Conservation (phyloP, 2,888 invertebrate genomes). For the Zelleria hepariella region DNA sequence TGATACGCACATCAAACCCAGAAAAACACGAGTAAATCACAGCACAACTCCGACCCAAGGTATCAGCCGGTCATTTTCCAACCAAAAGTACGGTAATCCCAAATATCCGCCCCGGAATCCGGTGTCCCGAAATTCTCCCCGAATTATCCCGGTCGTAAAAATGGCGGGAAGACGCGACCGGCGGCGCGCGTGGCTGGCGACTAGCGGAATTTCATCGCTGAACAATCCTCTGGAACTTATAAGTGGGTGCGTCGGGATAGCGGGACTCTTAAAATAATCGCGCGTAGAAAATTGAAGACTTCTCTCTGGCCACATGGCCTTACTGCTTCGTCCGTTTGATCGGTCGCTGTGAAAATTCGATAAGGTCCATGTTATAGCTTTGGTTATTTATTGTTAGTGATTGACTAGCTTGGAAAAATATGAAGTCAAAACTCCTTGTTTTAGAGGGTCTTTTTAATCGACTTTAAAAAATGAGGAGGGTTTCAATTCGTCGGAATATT, state of each 20-base stretch:
- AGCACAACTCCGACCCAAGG: not conserved
- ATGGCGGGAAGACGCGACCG: slow-evolving; percentile 30
- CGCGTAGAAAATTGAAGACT: not conserved
- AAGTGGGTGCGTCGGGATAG: slow-evolving; percentile 52
- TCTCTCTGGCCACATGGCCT: too few species aligned
- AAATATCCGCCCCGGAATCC: not conserved
- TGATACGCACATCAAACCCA: not conserved
- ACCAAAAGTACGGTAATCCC: not conserved
- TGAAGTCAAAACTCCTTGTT: too few species aligned
- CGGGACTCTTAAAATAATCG: slow-evolving; percentile 7
- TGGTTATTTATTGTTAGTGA: too few species aligned
- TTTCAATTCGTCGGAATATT: too few species aligned
- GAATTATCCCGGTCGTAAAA: slow-evolving; percentile 6
- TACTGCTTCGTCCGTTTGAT: too few species aligned
- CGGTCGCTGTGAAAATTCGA: too few species aligned
- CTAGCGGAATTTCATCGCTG: slow-evolving; percentile 59
- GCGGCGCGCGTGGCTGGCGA: slow-evolving; percentile 43
- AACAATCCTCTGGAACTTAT: slow-evolving; percentile 73
- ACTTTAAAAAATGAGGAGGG: too few species aligned
- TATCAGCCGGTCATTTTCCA: not conserved
- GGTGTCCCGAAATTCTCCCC: not conserved
- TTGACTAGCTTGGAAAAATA: too few species aligned
- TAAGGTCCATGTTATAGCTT: too few species aligned
- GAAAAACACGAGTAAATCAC: not conserved
- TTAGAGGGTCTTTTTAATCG: too few species aligned